Base-by-base conservation (phyloP, 2,888 invertebrate species). In the Scaptomyza parva region DNA sequence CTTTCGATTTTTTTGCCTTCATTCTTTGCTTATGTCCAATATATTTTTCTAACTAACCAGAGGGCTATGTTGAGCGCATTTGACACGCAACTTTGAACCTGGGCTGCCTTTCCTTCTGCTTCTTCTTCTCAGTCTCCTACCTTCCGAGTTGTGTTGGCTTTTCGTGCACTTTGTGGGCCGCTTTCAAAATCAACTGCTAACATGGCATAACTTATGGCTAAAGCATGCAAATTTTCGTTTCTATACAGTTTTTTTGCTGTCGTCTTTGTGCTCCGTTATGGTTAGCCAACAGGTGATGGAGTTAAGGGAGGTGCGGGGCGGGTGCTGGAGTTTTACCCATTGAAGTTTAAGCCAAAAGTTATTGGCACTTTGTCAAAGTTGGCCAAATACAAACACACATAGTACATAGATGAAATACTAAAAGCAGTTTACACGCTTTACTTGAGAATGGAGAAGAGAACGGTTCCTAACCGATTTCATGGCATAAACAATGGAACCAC, bases 141-240 rank as follows among this genome's bases (percentile, higher is more conserved):
- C 22, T 22, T 22, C 22, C 28, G 28, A 26, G 45, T 1, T 7
- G 20, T 11, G 58, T 59, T 57, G 33, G 2, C 33, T 48, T 48
- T 82, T 82, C 81, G 76, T 68, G 70, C 64, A 54, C 52, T 58
- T 77, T 55, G 51, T 58, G 66, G 53, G 60, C 68, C 76, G 64
- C 67, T 71, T 74, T 74, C 53, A 76, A 72, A 87, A 82, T 82
- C 88, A 87, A 87, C 85, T 88, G 86, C 79, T 82, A 88, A 86
- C 88, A 85, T 85, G 85, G 79, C 88, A 88, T 85, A 86, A 88
- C 79, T 87, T 88, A 79, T 71, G 75, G 82, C 54, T 71, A 41
- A 71, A 58, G 54, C 87, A 88, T 88, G 84, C 88, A 77, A 86
- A 84, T 76, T 70, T 79, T 35, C 14, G 7, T 59, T 67, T 57